Conservation (phyloP, 30 jellyfish, hydroid and myxozoan species). For the Aurelia coerulea region DNA sequence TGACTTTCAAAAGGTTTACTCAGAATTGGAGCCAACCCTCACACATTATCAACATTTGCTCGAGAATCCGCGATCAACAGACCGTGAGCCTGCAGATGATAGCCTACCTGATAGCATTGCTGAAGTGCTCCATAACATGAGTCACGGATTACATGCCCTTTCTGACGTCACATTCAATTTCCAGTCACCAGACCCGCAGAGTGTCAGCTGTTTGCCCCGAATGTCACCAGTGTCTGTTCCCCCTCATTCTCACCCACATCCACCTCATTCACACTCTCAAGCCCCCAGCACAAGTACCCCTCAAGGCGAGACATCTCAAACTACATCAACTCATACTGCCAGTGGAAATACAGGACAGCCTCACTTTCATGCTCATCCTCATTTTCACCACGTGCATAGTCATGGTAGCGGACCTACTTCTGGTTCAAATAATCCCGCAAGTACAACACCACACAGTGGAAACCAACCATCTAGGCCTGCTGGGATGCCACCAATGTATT, state of each 20-base stretch:
- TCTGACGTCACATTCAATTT: conserved; percentile 92
- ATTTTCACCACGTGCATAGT: conserved; percentile 4
- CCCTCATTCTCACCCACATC: conserved; percentile 30
- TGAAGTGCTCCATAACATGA: conserved; percentile 86
- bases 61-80: conserved; percentile 54
- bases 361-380: conserved; percentile 61
- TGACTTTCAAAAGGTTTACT: conserved; percentile 57
- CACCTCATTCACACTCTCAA: conserved; percentile 18
- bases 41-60: conserved; percentile 75
- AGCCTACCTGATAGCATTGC: conserved; percentile 88
- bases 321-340: conserved; percentile 26
- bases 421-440: neutral
- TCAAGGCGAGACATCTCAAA: conserved; percentile 7
- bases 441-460: neutral
- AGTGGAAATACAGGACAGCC: conserved; percentile 36
- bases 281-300: conserved; percentile 16
- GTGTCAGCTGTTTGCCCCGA: conserved; percentile 83
- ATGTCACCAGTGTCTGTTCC: conserved; percentile 84
- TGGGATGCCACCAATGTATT: neutral
- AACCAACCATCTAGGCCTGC: conserved; percentile 9
- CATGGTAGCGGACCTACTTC: neutral
- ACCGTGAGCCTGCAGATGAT: conserved; percentile 54
- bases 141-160: conserved; percentile 93
- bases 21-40: conserved; percentile 66
- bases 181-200: conserved; percentile 90